Evolutionary conservation across 2,888 invertebrate genomes (phyloP).

Genomic region (Lasioglossum calceatum): DNA sequence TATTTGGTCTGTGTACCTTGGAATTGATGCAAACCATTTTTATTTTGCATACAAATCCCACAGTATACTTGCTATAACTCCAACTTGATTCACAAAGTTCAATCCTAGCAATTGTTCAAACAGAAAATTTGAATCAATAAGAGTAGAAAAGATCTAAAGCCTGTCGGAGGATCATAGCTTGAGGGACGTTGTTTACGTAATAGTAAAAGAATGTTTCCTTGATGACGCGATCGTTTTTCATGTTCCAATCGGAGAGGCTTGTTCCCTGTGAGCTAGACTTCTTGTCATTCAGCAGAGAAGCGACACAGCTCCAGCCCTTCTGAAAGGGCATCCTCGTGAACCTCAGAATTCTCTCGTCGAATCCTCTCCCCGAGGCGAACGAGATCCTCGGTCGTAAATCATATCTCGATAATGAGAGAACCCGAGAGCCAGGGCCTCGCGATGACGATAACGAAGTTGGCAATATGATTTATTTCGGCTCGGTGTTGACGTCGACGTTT

Average conservation of each 20-base stretch:
- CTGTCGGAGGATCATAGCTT: not conserved
- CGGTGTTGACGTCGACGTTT: not conserved
- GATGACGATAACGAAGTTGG: slow-evolving; percentile 49
- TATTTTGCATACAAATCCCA: not conserved
- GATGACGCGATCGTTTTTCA: not conserved
- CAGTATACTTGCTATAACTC: not conserved
- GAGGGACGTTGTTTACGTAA: not conserved
- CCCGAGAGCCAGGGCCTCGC: not conserved
- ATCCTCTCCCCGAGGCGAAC: slow-evolving; percentile 23
- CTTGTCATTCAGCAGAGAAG: not conserved
- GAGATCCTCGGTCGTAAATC: slow-evolving; percentile 50
- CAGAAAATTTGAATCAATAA: too few species aligned
- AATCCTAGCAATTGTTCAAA: not conserved
- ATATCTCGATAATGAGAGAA: slow-evolving; percentile 47
- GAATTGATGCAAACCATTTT: not conserved
- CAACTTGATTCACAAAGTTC: not conserved
- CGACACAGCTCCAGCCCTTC: not conserved
- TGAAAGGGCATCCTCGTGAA: not conserved
- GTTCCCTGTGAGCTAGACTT: not conserved
- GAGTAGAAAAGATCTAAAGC: not conserved
- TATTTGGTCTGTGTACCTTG: not conserved
- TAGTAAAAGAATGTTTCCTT: not conserved
- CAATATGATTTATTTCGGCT: slow-evolving; percentile 51
- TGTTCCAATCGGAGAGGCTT: not conserved
- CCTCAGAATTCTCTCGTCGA: slow-evolving; percentile 31